Evolutionary conservation across 2,113 vertebrate species (phyloP), one percentile per base, ranked within the genome.

Genomic region (Chlamydotis undulata): DNA sequence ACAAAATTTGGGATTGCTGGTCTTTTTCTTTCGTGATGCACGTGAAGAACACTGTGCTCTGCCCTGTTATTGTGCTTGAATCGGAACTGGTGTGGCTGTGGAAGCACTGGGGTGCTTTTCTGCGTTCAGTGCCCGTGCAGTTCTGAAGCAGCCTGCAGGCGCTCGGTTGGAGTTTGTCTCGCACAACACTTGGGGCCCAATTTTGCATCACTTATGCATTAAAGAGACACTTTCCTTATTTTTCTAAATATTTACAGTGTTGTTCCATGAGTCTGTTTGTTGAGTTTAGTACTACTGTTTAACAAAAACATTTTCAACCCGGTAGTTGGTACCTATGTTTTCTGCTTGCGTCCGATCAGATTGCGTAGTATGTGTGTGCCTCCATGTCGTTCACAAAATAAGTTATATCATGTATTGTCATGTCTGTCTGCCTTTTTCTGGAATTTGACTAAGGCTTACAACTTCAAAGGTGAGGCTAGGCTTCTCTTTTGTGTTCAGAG

Each of bases 91-190:
- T 94, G 93, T 87, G 90, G 90, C 89, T 4, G 3, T 85, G 88
- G 93, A 95, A 95, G 79, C 91, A 50, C 94, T 83, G 91, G 91
- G 82, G 82, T 59, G 96, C 94, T 83, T 96, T 97, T 95, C 90
- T 93, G 94, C 96, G 93, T 96, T 96, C 91, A 92, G 89, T 89
- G 90, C 91, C 83, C 95, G 89, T 88, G 90, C 94, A 78, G 89
- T 96, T 97, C 89, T 95, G 94, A 97, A 86, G 97, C 93, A 96
- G 93, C 94, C 95, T 91, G 96, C 96, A 88, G 97, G 89, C 43
- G 4, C 88, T 95, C 94, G 95, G 95, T 97, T 97, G 94, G 97
- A 83, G 75, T 93, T 88, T 3, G 78, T 76, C 85, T 94, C 7
- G 0, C 59, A 63, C 90, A 96, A 80, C 96, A 88, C 94, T 96